Conservation (phyloP, 2,113 vertebrate genomes). For the Podiceps cristatus region DNA sequence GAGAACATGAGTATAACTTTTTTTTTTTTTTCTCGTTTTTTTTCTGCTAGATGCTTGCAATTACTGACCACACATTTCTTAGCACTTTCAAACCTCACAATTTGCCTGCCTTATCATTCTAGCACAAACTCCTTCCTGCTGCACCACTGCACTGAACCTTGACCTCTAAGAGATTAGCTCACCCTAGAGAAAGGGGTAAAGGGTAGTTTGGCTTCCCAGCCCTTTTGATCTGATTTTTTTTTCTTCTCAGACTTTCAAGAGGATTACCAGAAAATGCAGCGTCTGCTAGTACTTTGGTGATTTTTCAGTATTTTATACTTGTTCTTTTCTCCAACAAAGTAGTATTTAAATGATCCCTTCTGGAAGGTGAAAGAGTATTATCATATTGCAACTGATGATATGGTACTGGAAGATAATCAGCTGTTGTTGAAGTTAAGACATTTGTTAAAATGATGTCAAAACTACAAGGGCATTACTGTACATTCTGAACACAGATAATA, state of each 20-base stretch:
- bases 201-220: background rate
- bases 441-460: background rate
- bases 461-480: background rate
- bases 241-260: background rate
- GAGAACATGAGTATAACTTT: fast-evolving
- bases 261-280: background rate
- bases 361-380: background rate
- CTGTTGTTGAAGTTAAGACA: background rate
- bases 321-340: background rate
- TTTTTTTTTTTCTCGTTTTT: background rate
- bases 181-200: background rate
- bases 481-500: background rate
- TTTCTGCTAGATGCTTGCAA: background rate
- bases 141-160: background rate
- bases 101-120: background rate
- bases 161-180: background rate
- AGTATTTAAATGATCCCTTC: background rate
- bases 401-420: background rate
- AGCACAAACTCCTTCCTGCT: background rate
- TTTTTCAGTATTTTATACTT: background rate
- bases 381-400: background rate
- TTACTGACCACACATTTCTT: background rate
- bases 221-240: background rate
- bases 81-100: background rate
- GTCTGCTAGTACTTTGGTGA: background rate